phyloP scores from a whole-genome alignment of 2,888 invertebrate genomes.

The Sympetrum striolatum region DNA sequence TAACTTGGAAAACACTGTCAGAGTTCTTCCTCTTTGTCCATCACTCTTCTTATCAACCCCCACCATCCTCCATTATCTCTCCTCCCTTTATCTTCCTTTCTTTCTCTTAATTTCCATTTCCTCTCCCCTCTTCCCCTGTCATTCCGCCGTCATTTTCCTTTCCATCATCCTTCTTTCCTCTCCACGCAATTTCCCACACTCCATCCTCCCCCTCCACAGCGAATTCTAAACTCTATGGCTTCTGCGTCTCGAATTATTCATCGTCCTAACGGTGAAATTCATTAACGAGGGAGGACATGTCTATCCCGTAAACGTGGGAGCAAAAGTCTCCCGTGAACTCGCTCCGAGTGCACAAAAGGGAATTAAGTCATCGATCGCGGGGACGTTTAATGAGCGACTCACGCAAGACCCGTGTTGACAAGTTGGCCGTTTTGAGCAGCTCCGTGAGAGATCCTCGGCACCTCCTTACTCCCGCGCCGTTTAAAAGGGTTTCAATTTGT shows the following conservation, averaged over 20 bases:
- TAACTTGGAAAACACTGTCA: too few relatives aligned
- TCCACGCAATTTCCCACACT: not conserved
- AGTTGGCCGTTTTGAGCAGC: not conserved
- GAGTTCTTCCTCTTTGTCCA: not conserved
- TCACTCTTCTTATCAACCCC: not conserved
- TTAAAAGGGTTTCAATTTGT: too few relatives aligned
- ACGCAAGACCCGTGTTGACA: not conserved
- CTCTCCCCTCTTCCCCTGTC: not conserved
- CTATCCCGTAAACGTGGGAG: constrained; percentile 22
- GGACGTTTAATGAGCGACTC: not conserved
- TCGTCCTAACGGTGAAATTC: constrained; percentile 33
- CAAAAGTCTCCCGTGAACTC: not conserved
- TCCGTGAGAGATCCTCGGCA: too few relatives aligned
- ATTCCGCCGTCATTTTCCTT: not conserved
- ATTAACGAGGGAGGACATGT: constrained; percentile 38
- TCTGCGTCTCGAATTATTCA: constrained; percentile 15
- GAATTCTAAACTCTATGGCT: constrained; percentile 14
- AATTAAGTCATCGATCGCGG: constrained; percentile 22
- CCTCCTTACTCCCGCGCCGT: too few relatives aligned
- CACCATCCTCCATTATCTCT: not conserved
- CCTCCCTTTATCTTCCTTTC: not conserved
- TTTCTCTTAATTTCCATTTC: not conserved
- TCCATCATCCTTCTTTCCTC: not conserved
- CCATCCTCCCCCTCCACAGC: not conserved
- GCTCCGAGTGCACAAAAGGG: not conserved